phyloP scores from a whole-genome alignment of 2,888 invertebrate species.

The Heteropelma amictum region DNA sequence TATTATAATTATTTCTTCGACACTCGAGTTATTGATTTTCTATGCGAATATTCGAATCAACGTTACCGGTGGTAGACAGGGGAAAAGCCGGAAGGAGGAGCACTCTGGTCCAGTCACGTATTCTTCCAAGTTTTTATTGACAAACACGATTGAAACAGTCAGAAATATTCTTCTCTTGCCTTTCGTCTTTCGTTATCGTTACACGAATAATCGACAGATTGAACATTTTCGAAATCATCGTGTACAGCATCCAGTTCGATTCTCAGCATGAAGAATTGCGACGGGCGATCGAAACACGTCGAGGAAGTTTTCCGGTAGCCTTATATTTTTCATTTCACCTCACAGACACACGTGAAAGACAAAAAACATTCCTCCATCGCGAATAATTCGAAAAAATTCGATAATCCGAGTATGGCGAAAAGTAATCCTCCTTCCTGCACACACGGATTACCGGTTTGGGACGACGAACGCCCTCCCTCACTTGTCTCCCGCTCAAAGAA shows the following conservation, averaged over 20 bases:
- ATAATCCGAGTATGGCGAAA: conserved; percentile 28
- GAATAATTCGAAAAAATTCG: conserved; percentile 4
- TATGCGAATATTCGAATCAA: conserved; percentile 65
- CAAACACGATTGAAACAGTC: conserved; percentile 22
- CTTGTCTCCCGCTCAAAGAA: conserved; percentile 67
- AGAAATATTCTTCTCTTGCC: neutral
- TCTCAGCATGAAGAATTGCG: too few species aligned
- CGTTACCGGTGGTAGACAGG: conserved; percentile 59
- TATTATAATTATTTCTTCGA: neutral
- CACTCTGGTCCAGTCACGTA: conserved; percentile 65
- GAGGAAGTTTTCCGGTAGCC: neutral
- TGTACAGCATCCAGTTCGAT: too few species aligned
- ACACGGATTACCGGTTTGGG: conserved; percentile 61
- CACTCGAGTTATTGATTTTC: conserved; percentile 69
- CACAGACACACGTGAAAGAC: neutral
- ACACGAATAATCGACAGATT: conserved; percentile 14
- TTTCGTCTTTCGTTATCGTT: conserved; percentile 5
- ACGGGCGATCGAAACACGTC: neutral
- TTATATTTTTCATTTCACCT: neutral
- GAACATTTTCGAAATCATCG: conserved; percentile 13
- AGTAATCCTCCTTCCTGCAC: conserved; percentile 30
- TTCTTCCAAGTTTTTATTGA: conserved; percentile 31
- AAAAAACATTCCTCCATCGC: conserved; percentile 35
- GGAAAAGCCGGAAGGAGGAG: conserved; percentile 60
- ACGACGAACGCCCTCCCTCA: conserved; percentile 51